Evolutionary conservation across 92 coral and sea anemone species (phyloP).

Genomic region (Phenganax subtilis): DNA sequence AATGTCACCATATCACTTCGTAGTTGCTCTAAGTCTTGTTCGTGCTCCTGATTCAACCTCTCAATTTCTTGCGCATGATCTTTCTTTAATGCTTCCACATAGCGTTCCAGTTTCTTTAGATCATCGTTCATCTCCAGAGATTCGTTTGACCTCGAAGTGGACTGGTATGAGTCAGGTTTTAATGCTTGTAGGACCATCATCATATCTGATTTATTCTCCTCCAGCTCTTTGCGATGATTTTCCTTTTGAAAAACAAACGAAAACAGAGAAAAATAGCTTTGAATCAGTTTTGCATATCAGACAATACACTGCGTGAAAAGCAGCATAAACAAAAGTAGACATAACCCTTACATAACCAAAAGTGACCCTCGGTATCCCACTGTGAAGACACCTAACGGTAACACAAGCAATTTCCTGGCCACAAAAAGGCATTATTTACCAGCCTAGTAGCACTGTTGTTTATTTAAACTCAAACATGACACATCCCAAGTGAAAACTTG

Average conservation of each 20-base stretch:
- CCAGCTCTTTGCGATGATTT: constrained; percentile 82
- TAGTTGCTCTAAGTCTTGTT: constrained; percentile 49
- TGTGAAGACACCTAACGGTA: neutral
- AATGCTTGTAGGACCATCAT: constrained; percentile 96
- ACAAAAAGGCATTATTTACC: neutral
- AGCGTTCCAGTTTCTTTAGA: constrained; percentile 51
- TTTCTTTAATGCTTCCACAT: constrained; percentile 43
- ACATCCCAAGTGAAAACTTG: neutral
- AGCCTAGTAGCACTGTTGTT: neutral
- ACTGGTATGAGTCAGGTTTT: constrained; percentile 76
- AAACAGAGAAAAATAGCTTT: neutral
- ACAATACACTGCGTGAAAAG: no score
- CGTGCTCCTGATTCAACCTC: constrained; percentile 60
- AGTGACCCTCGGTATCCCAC: neutral
- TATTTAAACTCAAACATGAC: neutral
- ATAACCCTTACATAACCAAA: neutral
- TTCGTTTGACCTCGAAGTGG: constrained; percentile 41
- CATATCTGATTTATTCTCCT: constrained; percentile 94
- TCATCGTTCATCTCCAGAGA: constrained; percentile 55
- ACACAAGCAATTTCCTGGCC: neutral
- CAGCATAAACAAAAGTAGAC: neutral
- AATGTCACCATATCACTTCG: constrained; percentile 42
- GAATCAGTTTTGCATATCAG: neutral
- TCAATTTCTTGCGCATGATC: constrained; percentile 73
- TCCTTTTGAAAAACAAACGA: constrained; percentile 50